Base-by-base conservation (phyloP, 2,113 vertebrate genomes). In the Uria aalge region DNA sequence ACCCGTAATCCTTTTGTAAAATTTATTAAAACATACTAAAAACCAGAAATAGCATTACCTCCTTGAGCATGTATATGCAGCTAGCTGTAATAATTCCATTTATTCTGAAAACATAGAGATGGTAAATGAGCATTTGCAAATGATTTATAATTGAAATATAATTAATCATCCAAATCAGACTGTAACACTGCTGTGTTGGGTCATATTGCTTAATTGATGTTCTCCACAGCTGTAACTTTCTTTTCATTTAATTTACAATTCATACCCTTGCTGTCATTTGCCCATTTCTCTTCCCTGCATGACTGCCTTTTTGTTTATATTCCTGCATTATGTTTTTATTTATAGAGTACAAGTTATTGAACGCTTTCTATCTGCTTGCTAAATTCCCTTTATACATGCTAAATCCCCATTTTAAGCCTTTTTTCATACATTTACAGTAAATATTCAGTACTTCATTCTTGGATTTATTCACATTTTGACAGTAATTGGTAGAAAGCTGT, bases 401-500 rank as follows among this genome's bases (percentile, higher is more conserved):
- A 93, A 95, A 78, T 96, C 82, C 36, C 38, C 53, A 80, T 96
- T 97, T 97, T 94, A 97, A 96, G 82, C 64, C 12, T 5, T 69
- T 97, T 96, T 67, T 93, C 85, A 62, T 96, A 92, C 21, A 95
- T 95, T 96, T 97, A 75, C 80, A 93, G 90, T 97, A 97, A 96
- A 95, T 97, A 97, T 85, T 97, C 96, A 91, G 62, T 96, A 92
- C 74, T 93, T 97, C 53, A 67, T 95, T 96, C 95, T 91, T 92
- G 82, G 69, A 96, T 98, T 96, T 97, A 96, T 96, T 97, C 94
- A 96, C 66, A 82, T 97, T 97, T 95, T 97, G 93, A 97, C 97
- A 97, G 92, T 97, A 97, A 98, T 97, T 97, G 94, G 77, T 98
- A 96, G 88, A 96, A 97, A 94, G 95, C 83, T 75, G 32, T 97